Percentiles rank a stretch among this genome's conserved stretches.
Conservation (phyloP, 2,888 invertebrate species). For the Idaea aversata region DNA sequence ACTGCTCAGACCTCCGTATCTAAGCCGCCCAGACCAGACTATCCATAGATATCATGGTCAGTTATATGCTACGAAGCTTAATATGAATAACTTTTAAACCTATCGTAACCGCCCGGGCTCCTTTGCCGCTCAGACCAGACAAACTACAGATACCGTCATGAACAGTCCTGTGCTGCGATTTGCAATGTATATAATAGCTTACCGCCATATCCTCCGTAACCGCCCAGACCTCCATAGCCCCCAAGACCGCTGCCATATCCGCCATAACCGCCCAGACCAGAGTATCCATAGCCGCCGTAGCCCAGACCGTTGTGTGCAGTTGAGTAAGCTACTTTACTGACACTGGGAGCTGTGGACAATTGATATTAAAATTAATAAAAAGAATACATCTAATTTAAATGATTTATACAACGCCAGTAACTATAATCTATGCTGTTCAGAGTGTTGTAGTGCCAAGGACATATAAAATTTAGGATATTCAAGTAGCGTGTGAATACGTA, state of each 20-base stretch:
- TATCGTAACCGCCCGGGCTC: too few relatives aligned
- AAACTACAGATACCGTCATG: background rate
- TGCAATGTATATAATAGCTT: conserved; percentile 8
- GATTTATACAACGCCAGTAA: too few relatives aligned
- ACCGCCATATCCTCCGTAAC: conserved; percentile 41
- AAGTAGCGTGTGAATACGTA: background rate
- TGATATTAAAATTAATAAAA: background rate
- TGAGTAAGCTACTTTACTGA: conserved; percentile 59
- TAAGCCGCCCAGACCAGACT: too few relatives aligned
- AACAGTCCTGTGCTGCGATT: background rate
- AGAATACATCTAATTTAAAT: background rate
- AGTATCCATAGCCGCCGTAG: conserved; percentile 24
- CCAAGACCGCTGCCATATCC: conserved; percentile 24
- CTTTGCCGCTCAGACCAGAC: background rate
- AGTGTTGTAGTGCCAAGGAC: too few relatives aligned
- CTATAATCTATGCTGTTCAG: too few relatives aligned
- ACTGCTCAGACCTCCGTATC: too few relatives aligned
- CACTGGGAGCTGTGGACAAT: conserved; percentile 39
- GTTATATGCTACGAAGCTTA: too few relatives aligned
- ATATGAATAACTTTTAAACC: too few relatives aligned
- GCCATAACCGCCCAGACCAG: conserved; percentile 30
- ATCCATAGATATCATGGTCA: too few relatives aligned
- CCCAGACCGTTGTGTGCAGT: conserved; percentile 35
- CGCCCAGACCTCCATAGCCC: conserved; percentile 41
- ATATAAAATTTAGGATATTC: background rate